Conservation (phyloP, 2,888 invertebrate species). For the Bimastos eiseni region DNA sequence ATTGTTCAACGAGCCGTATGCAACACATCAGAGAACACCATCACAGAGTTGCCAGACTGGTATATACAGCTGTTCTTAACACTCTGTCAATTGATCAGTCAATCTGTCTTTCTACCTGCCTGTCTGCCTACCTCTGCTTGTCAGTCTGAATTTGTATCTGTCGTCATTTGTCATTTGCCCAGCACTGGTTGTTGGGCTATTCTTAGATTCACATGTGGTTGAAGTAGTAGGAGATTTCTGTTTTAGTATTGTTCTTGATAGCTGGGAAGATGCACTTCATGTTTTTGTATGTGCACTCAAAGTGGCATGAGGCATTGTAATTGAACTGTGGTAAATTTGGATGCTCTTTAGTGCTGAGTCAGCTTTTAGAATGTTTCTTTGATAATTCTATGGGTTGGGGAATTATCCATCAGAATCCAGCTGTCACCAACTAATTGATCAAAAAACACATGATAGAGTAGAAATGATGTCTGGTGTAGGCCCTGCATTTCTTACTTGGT, state of each 20-base stretch:
- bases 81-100: neutral
- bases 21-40: conserved; percentile 15
- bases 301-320: neutral
- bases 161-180: neutral
- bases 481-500: neutral
- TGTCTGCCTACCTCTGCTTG: neutral
- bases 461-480: no score
- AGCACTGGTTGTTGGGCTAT: neutral
- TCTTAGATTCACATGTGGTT: neutral
- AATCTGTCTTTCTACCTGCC: neutral
- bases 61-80: neutral
- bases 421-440: no score
- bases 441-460: no score
- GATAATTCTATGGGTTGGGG: no score
- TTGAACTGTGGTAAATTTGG: neutral
- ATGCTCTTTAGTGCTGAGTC: neutral
- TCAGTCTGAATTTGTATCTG: neutral
- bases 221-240: neutral
- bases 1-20: neutral
- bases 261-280: neutral
- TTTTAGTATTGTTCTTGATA: neutral
- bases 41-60: conserved; percentile 18
- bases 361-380: no score
- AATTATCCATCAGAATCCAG: no score
- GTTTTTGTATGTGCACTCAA: neutral